phyloP scores from a whole-genome alignment of 2,113 vertebrate genomes.

The Hemicordylus capensis region DNA sequence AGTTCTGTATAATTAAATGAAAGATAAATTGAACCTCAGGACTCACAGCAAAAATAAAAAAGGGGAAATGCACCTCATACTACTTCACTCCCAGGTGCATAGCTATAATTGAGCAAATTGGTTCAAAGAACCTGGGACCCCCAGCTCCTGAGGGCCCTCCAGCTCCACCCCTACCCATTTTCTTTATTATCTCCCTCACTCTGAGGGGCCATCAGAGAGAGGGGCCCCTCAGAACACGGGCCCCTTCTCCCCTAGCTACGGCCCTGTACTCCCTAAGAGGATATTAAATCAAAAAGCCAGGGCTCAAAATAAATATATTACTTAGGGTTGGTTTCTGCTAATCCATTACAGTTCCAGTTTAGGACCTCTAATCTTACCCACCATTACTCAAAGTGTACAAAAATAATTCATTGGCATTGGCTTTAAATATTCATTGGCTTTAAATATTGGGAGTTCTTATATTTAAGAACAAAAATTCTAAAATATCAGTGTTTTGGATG shows the following conservation, averaged over 20 bases:
- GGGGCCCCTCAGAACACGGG: too few species aligned
- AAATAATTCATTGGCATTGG: not conserved
- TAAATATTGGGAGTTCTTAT: not conserved
- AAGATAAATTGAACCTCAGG: not conserved
- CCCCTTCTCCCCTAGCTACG: too few species aligned
- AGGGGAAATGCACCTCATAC: not conserved
- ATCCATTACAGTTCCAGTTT: not conserved
- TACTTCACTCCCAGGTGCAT: not conserved
- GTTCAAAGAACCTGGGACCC: too few species aligned
- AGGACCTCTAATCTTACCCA: not conserved
- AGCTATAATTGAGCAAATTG: too few species aligned
- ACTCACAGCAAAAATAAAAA: not conserved
- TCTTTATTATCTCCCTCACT: too few species aligned
- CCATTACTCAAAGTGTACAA: not conserved
- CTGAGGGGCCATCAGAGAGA: too few species aligned
- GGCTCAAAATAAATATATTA: not conserved
- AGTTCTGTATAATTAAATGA: conserved; percentile 6
- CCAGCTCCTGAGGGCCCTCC: too few species aligned
- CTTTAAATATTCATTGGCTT: too few species aligned
- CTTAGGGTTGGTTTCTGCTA: not conserved
- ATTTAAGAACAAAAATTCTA: not conserved
- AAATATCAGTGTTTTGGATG: not conserved
- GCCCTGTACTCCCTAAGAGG: too few species aligned
- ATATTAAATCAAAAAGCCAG: not conserved
- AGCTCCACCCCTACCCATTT: too few species aligned